Evolutionary conservation across 2,797 vertebrate genomes (phyloP).

Genomic region (Leucoraja ocellata): DNA sequence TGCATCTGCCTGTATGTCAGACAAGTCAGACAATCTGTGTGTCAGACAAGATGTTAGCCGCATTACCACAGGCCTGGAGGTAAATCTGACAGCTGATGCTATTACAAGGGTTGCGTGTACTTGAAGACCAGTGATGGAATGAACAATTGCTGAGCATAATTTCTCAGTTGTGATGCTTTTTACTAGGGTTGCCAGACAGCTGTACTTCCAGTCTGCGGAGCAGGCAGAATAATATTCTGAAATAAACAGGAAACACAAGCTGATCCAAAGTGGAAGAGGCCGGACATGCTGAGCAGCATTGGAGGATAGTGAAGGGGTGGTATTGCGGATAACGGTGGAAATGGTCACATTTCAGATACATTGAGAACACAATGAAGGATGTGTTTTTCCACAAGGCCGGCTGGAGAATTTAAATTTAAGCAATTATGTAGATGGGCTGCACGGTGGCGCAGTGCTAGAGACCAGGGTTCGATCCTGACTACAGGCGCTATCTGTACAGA

Average conservation of each 20-base stretch:
- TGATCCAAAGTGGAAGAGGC: neutral
- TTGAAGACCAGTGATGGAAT: no score
- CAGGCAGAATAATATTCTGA: neutral
- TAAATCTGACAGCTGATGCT: neutral
- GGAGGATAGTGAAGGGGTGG: no score
- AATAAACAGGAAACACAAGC: neutral
- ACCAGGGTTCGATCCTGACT: no score
- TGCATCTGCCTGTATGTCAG: neutral
- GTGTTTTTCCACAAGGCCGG: no score
- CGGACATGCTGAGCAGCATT: neutral
- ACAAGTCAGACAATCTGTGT: no score
- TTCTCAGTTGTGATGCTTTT: neutral
- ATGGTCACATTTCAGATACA: neutral
- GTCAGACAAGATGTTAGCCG: neutral
- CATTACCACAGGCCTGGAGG: neutral
- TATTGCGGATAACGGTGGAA: no score
- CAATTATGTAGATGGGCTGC: no score
- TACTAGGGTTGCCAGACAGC: neutral
- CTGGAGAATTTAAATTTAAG: no score
- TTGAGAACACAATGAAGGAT: no score
- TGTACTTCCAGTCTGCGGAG: neutral
- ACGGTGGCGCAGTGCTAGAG: no score
- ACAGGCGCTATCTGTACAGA: no score
- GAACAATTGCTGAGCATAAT: neutral
- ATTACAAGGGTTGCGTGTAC: neutral